Evolutionary conservation across 2,113 vertebrate species (phyloP).

Genomic region (Psittacula cyanocephala): DNA sequence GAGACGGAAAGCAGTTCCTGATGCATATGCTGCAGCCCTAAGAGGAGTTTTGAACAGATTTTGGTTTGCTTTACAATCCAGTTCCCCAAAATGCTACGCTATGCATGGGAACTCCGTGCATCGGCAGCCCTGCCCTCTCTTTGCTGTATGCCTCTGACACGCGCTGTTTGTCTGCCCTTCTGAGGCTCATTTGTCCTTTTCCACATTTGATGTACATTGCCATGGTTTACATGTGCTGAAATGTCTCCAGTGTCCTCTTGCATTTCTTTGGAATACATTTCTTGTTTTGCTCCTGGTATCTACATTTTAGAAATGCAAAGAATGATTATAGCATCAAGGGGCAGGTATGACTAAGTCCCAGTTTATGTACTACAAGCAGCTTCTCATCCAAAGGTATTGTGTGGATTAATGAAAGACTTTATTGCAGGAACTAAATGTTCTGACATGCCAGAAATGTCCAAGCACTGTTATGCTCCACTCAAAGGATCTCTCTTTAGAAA

Average conservation of each 20-base stretch:
- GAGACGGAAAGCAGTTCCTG: background rate
- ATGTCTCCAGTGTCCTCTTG: background rate
- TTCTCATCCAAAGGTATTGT: slow-evolving; percentile 57
- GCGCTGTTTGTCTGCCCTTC: background rate
- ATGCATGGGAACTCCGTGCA: background rate
- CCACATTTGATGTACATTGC: background rate
- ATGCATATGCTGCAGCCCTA: background rate
- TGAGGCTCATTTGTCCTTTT: background rate
- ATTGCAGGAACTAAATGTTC: slow-evolving; percentile 72
- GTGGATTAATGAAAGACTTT: slow-evolving; percentile 58
- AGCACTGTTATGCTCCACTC: slow-evolving; percentile 61
- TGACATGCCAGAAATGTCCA: slow-evolving; percentile 69
- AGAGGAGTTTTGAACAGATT: background rate
- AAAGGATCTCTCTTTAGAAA: slow-evolving; percentile 70
- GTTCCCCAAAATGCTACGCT: background rate
- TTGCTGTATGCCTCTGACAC: background rate
- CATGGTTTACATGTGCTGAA: background rate
- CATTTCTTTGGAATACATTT: background rate
- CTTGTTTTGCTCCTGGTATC: background rate
- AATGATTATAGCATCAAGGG: background rate
- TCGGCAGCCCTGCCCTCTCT: background rate
- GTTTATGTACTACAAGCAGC: slow-evolving; percentile 21
- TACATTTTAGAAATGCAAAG: background rate
- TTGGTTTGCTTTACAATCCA: background rate
- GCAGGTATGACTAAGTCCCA: background rate